These are phyloP conservation scores for Rugalucina vietnamica DNA, from an alignment of 2,888 invertebrate genomes.

Conservation along the genomic window DNA sequence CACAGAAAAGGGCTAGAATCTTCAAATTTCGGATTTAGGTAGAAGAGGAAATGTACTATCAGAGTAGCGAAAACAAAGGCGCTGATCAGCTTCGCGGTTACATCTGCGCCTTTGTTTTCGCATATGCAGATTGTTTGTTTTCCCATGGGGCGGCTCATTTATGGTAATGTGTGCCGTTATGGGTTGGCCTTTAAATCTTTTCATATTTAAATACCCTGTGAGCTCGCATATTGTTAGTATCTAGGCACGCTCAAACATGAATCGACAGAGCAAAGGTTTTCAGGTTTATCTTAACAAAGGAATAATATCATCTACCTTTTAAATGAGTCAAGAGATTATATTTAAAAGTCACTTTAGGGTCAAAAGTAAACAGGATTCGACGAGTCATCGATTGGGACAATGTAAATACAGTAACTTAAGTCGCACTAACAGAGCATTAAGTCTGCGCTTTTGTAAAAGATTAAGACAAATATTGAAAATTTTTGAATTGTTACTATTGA, in stretches of 20 bases:
- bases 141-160: no score
- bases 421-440: not conserved
- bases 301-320: not conserved
- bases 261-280: slow-evolving; percentile 17
- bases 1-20: no score
- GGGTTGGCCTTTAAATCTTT: slow-evolving; percentile 48
- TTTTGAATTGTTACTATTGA: slow-evolving; percentile 13
- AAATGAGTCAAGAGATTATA: slow-evolving; percentile 62
- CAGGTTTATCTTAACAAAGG: not conserved
- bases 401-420: not conserved
- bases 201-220: slow-evolving; percentile 52
- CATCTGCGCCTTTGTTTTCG: no score
- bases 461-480: not conserved
- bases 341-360: slow-evolving; percentile 59
- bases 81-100: no score
- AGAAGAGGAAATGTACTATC: no score
- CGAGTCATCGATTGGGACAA: slow-evolving; percentile 33
- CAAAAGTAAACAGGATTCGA: slow-evolving; percentile 58
- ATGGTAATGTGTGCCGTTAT: no score
- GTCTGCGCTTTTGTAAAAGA: not conserved
- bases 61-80: no score
- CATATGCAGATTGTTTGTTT: no score
- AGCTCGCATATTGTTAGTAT: slow-evolving; percentile 54
- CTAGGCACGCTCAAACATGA: slow-evolving; percentile 69
- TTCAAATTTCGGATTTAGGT: no score